phyloP scores from a whole-genome alignment of 2,113 vertebrate species.

The Malurus alboscapulatus region DNA sequence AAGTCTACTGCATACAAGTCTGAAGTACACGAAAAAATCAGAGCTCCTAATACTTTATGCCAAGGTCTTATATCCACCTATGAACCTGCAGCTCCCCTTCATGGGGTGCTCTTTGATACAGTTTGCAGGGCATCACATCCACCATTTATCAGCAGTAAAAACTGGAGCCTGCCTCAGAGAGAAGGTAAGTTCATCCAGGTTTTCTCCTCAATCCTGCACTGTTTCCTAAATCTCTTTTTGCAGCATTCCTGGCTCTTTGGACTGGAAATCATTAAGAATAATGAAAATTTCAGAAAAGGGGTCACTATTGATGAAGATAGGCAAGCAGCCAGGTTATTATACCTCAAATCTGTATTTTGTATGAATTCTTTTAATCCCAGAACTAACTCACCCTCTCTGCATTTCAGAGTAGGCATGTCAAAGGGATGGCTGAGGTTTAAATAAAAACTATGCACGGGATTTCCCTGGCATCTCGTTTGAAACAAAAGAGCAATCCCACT shows the following conservation, averaged over 20 bases:
- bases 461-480: neutral
- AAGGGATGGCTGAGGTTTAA: neutral
- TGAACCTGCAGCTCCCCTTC: slow-evolving; percentile 24
- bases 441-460: neutral
- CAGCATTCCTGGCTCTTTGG: neutral
- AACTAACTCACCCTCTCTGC: neutral
- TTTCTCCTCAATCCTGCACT: neutral
- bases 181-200: neutral
- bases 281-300: neutral
- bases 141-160: neutral
- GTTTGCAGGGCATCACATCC: neutral
- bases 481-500: neutral
- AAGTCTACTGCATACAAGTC: fast-evolving
- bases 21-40: neutral
- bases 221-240: neutral
- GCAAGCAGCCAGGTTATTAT: neutral
- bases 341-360: neutral
- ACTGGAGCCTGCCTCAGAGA: neutral
- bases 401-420: neutral
- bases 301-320: neutral
- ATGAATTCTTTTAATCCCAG: neutral
- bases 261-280: neutral
- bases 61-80: neutral
- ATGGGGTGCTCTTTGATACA: neutral
- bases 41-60: neutral